These are phyloP conservation scores for Fabriciana adippe DNA, from an alignment of 2,888 invertebrate genomes.

Conservation along the genomic window DNA sequence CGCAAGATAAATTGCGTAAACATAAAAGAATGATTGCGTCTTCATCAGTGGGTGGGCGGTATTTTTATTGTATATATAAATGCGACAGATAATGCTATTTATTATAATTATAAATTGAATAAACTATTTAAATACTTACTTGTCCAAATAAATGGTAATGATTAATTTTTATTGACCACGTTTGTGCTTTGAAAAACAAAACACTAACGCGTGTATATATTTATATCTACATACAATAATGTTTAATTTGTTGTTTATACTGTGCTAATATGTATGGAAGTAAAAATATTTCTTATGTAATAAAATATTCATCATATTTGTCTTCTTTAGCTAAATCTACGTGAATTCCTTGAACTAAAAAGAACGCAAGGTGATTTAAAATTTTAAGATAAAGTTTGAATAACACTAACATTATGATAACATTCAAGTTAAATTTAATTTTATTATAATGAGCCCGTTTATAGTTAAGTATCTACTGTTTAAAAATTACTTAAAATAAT, in stretches of 20 bases:
- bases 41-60: too few species aligned
- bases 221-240: not conserved
- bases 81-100: too few species aligned
- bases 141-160: too few species aligned
- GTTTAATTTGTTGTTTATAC: not conserved
- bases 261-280: not conserved
- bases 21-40: too few species aligned
- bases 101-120: too few species aligned
- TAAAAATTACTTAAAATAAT: not conserved
- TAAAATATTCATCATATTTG: too few species aligned
- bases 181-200: not conserved
- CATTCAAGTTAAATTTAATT: not conserved
- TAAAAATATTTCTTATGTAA: not conserved
- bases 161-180: too few species aligned
- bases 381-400: conserved; percentile 1
- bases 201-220: not conserved
- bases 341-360: not conserved
- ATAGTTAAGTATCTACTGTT: not conserved
- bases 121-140: too few species aligned
- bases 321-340: too few species aligned
- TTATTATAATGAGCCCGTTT: not conserved
- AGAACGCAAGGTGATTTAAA: not conserved
- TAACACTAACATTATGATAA: not conserved
- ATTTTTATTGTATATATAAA: too few species aligned
- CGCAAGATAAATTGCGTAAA: too few species aligned